Evolutionary conservation across 2,888 invertebrate species (phyloP), one percentile per base, ranked within the genome.

Genomic region (Trileptium ribeirensis): DNA sequence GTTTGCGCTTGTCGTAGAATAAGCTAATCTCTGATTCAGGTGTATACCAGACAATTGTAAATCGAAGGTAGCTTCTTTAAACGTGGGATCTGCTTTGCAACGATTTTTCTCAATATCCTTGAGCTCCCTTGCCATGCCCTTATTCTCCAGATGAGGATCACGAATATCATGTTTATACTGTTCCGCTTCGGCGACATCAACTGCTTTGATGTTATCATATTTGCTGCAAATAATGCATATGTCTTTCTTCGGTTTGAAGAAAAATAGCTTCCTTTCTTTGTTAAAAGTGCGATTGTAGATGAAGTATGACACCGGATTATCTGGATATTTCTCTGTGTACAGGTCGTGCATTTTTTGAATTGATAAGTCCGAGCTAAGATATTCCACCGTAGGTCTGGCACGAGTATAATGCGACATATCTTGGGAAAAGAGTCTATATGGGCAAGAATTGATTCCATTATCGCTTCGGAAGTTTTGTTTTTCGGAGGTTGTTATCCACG

Each of bases 1-100:
- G 79, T 33, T 79, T 79, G 8, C 79, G 70, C 67, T 79, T 79
- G 79, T 79, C 51, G 70, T 79, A 79, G 67, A 79, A 19, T 74
- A 8, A 67, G 24, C 67, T 67, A 8, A 79, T 67, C 8, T 79
- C 79, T 67, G 31, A 29, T 29, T 24, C n/a, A 8, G 79, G 79
- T 8, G 37, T 29, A 67, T 79, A 37, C 79, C 51, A 74, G 24
- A 79, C 79, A 15, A 34, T 36, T 79, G 79, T 15, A 79, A 67
- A 67, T 79, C 79, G 70, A 79, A 79, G 74, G 67, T 67, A 19
- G 70, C 79, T 29, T 33, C 24, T 15, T 29, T 19, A 19, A 19
- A 79, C 31, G 24, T 67, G 31, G 34, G 3, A 36, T 51, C 51
- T 3, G 3, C 15, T 3, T 70, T 3, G 29, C 67, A 51, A 3